Evolutionary conservation across 2,888 invertebrate genomes (phyloP).

Genomic region (Erebia epiphron): DNA sequence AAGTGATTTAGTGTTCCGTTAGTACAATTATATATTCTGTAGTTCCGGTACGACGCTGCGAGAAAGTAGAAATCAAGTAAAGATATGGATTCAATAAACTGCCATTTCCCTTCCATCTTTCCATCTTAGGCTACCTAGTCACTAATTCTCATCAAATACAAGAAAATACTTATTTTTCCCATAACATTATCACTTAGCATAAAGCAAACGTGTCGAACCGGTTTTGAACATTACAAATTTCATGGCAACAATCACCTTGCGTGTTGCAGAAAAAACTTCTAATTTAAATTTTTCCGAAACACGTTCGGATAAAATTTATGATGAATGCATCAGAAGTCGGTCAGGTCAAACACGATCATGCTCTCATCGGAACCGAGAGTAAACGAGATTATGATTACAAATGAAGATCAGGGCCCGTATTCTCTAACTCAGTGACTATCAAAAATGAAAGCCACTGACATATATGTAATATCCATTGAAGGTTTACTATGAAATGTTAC

Average conservation of each 20-base stretch:
- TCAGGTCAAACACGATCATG: constrained; percentile 62
- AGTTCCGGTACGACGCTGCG: too few species aligned
- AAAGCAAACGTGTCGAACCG: constrained; percentile 7
- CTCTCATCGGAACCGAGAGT: constrained; percentile 70
- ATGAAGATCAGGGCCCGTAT: constrained; percentile 34
- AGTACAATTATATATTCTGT: neutral
- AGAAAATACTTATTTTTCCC: neutral
- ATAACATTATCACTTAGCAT: neutral
- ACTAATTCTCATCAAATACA: neutral
- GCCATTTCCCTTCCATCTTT: too few species aligned
- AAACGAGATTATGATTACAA: constrained; percentile 59
- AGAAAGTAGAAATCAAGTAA: too few species aligned
- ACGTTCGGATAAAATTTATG: constrained; percentile 32
- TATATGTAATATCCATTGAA: too few species aligned
- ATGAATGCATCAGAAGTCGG: constrained; percentile 46
- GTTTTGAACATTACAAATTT: constrained; percentile 26
- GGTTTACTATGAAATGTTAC: too few species aligned
- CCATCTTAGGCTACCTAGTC: too few species aligned
- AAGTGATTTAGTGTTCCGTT: neutral
- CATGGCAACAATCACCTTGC: constrained; percentile 23
- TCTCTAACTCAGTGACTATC: too few species aligned
- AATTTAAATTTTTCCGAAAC: constrained; percentile 35
- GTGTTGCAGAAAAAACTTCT: constrained; percentile 34
- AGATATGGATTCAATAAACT: too few species aligned
- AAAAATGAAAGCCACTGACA: too few species aligned